These are phyloP conservation scores for Tubulanus polymorphus DNA, from an alignment of 2,888 invertebrate species.

Conservation along the genomic window DNA sequence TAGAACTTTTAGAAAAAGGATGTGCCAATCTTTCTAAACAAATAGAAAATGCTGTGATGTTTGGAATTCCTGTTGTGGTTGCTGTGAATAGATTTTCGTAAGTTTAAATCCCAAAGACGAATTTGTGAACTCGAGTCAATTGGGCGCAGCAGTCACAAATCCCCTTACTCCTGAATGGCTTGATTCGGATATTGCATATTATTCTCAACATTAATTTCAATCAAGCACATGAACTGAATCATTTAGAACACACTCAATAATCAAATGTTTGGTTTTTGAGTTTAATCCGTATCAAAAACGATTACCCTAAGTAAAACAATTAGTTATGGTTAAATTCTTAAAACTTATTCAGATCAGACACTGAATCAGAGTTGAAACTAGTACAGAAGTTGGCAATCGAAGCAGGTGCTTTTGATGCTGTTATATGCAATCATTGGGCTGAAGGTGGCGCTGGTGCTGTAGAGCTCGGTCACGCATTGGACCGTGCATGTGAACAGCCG, in stretches of 20 bases:
- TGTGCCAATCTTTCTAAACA: constrained; percentile 88
- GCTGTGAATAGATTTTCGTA: constrained; percentile 84
- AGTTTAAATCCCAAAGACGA: constrained; percentile 51
- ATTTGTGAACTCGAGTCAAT: no score
- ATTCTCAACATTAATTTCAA: no score
- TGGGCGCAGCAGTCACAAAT: no score
- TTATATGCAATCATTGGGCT: constrained; percentile 83
- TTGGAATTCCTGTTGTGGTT: constrained; percentile 89
- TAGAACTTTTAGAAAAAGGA: constrained; percentile 80
- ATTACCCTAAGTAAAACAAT: not conserved
- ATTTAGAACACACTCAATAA: no score
- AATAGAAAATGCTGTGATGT: constrained; percentile 84
- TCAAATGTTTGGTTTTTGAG: no score
- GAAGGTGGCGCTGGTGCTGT: constrained; percentile 83
- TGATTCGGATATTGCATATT: no score
- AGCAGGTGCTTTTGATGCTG: constrained; percentile 83
- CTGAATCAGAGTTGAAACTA: constrained; percentile 74
- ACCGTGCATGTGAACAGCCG: constrained; percentile 67
- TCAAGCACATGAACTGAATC: no score
- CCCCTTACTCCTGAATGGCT: no score
- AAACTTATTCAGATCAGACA: constrained; percentile 71
- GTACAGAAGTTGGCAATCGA: constrained; percentile 68
- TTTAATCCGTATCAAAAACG: not conserved
- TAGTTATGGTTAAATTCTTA: not conserved
- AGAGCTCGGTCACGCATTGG: constrained; percentile 81